Conservation (phyloP, 2,888 invertebrate species). For the Neocrepidodera transversa region DNA sequence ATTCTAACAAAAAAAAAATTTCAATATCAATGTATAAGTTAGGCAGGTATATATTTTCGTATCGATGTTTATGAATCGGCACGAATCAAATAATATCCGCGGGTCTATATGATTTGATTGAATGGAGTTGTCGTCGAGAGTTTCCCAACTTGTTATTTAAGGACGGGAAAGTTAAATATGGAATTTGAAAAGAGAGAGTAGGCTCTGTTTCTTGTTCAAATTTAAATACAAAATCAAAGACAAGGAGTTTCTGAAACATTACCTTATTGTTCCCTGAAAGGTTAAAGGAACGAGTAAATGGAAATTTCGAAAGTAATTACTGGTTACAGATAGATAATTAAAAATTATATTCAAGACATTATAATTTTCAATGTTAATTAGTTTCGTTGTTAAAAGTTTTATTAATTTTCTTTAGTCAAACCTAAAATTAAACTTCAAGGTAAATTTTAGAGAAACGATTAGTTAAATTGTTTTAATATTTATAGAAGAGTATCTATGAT, state of each 20-base stretch:
- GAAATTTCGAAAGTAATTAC: slow-evolving; percentile 4
- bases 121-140: slow-evolving; percentile 9
- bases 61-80: slow-evolving; percentile 8
- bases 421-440: too few species aligned
- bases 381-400: too few species aligned
- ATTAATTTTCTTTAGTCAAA: too few species aligned
- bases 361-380: too few species aligned
- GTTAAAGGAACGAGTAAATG: background rate
- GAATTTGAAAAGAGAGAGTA: slow-evolving; percentile 3
- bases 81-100: slow-evolving; percentile 12
- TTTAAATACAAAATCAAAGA: slow-evolving; percentile 2
- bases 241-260: slow-evolving; percentile 1
- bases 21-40: too few species aligned
- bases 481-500: too few species aligned
- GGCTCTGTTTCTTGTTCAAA: background rate
- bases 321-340: background rate
- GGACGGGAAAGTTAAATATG: slow-evolving; percentile 11
- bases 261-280: background rate
- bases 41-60: slow-evolving; percentile 15
- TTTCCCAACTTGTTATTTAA: slow-evolving; percentile 11
- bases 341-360: too few species aligned
- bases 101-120: slow-evolving; percentile 6
- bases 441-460: too few species aligned
- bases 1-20: too few species aligned
- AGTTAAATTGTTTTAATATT: too few species aligned